Base-by-base conservation (phyloP, 2,797 vertebrate species). In the Chrosomus eos region DNA sequence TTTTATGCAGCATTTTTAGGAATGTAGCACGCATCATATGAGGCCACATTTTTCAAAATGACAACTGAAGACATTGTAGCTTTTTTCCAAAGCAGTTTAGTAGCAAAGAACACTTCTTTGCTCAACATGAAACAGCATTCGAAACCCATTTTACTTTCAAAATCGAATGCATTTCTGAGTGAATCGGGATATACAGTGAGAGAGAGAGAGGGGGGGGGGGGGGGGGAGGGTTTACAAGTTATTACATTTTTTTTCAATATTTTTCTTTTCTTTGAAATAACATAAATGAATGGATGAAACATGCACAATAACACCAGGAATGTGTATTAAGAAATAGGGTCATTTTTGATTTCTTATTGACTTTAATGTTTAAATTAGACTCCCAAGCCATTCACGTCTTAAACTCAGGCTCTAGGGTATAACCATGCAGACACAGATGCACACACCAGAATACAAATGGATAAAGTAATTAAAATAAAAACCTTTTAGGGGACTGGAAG, bases 401-500 rank as follows among this genome's bases (percentile, higher is more conserved):
- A 70, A 67, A 58, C 62, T 55, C 4, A 5, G 23, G 33, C 33
- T 84, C 48, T 31, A 5, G 33, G 60, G 19, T 60, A 70, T 43
- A 38, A 33, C n/a, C 79, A 53, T 67, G 53, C 64, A 68, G 73
- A 82, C 68, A 64, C 55, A 81, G 28, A 79, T 58, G 21, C 45
- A 78, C 70, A 84, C 81, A 75, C 78, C 55, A 81, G 33, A 64
- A 86, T 74, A 72, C 67, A 68, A 81, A 85, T 66, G 43, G n/a
- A 55, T 51, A 23, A 40, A 76, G 66, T 79, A 78, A 70, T 78
- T 79, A 36, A 71, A 84, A 55, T 14, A 82, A 60, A 55, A 28
- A 23, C 53, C 28, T 70, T 77, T 83, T 31, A 53, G 48, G n/a
- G 5, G 33, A 55, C 60, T 40, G n/a, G 26, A 76, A 53, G 43